Evolutionary conservation across 2,797 vertebrate genomes (phyloP).

Genomic region (Phoebastria nigripes): DNA sequence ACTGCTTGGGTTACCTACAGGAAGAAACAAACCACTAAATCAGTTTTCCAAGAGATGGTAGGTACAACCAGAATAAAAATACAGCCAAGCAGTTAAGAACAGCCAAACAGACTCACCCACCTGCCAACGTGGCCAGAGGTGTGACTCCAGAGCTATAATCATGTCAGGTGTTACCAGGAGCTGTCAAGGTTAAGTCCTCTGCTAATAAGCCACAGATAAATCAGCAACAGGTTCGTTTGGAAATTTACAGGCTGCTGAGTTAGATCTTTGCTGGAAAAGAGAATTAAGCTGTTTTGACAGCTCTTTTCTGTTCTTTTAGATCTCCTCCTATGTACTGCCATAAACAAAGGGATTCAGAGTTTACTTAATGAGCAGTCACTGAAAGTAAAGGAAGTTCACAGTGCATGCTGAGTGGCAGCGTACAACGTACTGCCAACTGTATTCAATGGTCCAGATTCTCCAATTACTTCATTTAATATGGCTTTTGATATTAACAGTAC

Average conservation of each 20-base stretch:
- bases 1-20: not conserved
- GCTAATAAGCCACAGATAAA: not conserved
- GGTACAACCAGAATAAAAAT: not conserved
- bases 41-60: not conserved
- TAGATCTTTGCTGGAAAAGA: not conserved
- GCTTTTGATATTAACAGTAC: not conserved
- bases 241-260: not conserved
- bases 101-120: not conserved
- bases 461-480: not conserved
- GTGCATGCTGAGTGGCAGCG: not conserved
- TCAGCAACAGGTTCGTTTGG: not conserved
- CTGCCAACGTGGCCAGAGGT: not conserved
- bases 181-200: not conserved
- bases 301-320: not conserved
- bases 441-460: not conserved
- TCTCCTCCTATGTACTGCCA: not conserved
- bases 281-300: constrained; percentile 3
- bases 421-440: not conserved
- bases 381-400: not conserved
- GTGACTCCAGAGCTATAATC: not conserved
- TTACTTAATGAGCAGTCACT: not conserved
- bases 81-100: not conserved
- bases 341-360: constrained; percentile 11
- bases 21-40: not conserved
- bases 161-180: not conserved